These are phyloP conservation scores for Archips crataeganus DNA, from an alignment of 2,888 invertebrate species.

Conservation along the genomic window DNA sequence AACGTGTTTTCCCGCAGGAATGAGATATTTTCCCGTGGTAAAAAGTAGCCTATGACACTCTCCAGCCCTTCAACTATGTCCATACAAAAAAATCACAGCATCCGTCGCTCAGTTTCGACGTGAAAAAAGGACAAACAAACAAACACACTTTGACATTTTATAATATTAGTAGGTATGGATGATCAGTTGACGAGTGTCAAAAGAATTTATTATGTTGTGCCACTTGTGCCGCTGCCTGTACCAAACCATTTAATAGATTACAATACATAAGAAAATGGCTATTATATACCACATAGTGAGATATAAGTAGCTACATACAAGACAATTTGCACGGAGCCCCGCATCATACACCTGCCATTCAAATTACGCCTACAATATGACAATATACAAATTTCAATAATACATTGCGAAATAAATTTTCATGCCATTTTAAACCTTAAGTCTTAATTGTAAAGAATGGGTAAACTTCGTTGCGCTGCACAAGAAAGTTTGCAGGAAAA, in stretches of 20 bases:
- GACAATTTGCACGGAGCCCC: slow-evolving; percentile 41
- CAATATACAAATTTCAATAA: slow-evolving; percentile 12
- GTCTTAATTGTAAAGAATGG: background rate
- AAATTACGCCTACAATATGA: slow-evolving; percentile 44
- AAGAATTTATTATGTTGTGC: background rate
- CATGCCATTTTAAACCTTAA: background rate
- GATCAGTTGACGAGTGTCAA: background rate
- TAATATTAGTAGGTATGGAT: no score
- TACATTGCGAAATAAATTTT: background rate
- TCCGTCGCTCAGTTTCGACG: no score
- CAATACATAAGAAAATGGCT: slow-evolving; percentile 16
- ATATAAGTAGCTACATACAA: slow-evolving; percentile 37
- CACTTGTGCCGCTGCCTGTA: background rate
- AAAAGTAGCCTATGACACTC: no score
- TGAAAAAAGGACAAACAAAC: no score
- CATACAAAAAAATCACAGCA: no score
- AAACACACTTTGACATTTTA: no score
- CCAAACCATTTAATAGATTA: background rate
- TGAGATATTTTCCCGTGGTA: no score
- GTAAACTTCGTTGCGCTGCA: background rate
- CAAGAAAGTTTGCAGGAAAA: slow-evolving; percentile 6
- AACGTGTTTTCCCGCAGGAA: no score
- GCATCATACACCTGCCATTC: slow-evolving; percentile 48
- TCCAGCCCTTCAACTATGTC: no score
- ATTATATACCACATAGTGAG: slow-evolving; percentile 9